These are phyloP conservation scores for Mesochorus sp. DNA, from an alignment of 2,888 invertebrate species.

Conservation along the genomic window DNA sequence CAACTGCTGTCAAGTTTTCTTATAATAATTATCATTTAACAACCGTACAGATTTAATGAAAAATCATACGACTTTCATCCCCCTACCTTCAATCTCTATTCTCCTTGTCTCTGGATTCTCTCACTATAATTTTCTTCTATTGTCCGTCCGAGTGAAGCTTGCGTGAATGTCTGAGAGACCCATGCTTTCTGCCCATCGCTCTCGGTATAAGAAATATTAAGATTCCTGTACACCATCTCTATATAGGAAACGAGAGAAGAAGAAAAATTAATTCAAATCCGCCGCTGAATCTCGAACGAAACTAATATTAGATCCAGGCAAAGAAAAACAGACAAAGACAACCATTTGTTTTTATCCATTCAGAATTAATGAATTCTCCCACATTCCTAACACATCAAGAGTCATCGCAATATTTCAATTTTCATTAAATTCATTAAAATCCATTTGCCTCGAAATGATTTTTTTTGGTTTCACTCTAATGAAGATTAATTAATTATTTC, in stretches of 20 bases:
- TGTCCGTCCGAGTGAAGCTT: conserved; percentile 80
- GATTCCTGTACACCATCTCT: background rate
- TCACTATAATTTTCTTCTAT: conserved; percentile 59
- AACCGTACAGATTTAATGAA: too few relatives aligned
- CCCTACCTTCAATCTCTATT: background rate
- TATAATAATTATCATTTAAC: too few relatives aligned
- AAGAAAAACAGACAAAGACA: conserved; percentile 15
- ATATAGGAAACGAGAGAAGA: conserved; percentile 22
- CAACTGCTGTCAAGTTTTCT: too few relatives aligned
- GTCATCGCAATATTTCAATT: background rate
- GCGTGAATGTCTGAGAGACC: conserved; percentile 72
- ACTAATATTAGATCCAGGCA: conserved; percentile 22
- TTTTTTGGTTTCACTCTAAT: too few relatives aligned
- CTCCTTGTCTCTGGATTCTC: conserved; percentile 57
- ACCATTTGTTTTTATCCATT: background rate
- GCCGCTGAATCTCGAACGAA: conserved; percentile 34
- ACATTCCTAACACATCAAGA: background rate
- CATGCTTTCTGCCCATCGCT: conserved; percentile 55
- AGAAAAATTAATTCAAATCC: conserved; percentile 31
- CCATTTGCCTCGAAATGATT: background rate
- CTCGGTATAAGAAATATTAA: conserved; percentile 41
- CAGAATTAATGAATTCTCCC: too few relatives aligned
- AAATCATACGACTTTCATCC: background rate
- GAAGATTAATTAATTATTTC: too few relatives aligned
- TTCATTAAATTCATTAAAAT: background rate